Conservation (phyloP, 2,888 invertebrate species). For the Pristionchus maxplancki region DNA sequence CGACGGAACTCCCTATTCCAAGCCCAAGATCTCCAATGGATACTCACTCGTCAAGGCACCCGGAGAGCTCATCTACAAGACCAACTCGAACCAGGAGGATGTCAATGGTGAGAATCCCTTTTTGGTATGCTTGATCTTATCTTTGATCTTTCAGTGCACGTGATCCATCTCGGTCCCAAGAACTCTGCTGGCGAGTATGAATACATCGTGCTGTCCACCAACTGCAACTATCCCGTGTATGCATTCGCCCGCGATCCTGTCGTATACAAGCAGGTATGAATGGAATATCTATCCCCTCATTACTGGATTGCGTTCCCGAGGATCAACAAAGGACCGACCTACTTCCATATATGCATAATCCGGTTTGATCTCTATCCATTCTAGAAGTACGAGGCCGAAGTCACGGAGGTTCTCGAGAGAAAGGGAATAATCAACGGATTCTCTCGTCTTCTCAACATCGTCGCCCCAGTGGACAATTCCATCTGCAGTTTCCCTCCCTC, state of each 20-base stretch:
- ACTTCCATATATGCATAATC: slow-evolving; percentile 39
- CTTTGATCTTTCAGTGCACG: slow-evolving; percentile 70
- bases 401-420: slow-evolving; percentile 72
- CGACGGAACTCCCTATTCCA: slow-evolving; percentile 77
- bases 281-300: background rate
- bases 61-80: slow-evolving; percentile 77
- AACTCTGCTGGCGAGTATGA: slow-evolving; percentile 75
- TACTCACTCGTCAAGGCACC: slow-evolving; percentile 76
- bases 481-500: slow-evolving; percentile 77
- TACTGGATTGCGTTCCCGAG: slow-evolving; percentile 11
- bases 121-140: background rate
- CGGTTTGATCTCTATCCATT: background rate
- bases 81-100: slow-evolving; percentile 76
- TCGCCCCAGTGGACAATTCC: slow-evolving; percentile 76
- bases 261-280: slow-evolving; percentile 74
- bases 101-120: slow-evolving; percentile 67
- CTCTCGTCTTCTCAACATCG: slow-evolving; percentile 75
- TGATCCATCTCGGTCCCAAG: slow-evolving; percentile 74
- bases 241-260: slow-evolving; percentile 77
- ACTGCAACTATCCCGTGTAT: slow-evolving; percentile 78
- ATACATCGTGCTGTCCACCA: slow-evolving; percentile 76
- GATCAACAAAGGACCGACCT: slow-evolving; percentile 46
- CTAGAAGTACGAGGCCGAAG: slow-evolving; percentile 73
- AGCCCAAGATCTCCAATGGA: slow-evolving; percentile 76
- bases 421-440: slow-evolving; percentile 76